Evolutionary conservation across 2,797 vertebrate genomes (phyloP), one percentile per base, ranked within the genome.

Genomic region (Tiaroga cobitis): DNA sequence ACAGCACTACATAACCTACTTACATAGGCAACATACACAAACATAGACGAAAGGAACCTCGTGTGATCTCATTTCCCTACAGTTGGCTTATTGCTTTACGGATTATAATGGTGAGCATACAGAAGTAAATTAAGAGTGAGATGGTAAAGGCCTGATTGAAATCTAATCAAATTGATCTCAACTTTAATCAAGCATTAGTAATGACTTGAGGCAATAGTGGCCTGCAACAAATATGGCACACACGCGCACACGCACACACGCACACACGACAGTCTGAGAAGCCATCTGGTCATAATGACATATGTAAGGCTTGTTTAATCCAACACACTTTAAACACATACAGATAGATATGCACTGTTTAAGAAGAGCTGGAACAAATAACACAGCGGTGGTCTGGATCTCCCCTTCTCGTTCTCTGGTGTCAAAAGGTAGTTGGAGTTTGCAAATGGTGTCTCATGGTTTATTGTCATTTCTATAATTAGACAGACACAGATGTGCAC

Each of bases 381-480:
- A 65, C 68, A 83, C 59, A 49, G 56, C 24, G 2, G 29, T 49
- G 59, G 24, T 51, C 56, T 67, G 21, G 41, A 63, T 70, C 34
- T 10, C 46, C 19, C 9, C 18, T 61, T 67, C 19, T 70, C 19
- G 39, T 61, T 81, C 49, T 76, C 51, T 85, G 32, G 75, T 80
- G 37, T 74, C 83, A 46, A 46, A 82, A 82, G 46, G 43, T 81
- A 74, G 39, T 86, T 83, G 41, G 80, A 79, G 73, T 70, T 81
- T 85, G 75, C 78, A 78, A 84, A 81, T 49, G 68, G 32, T 92
- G 94, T 92, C 93, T 91, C 90, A 90, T 91, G 89, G 89, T 90
- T 94, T 94, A 94, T 92, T 90, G 91, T 92, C 81, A 93, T 89
- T 92, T 92, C 88, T 92, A 93, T 94, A 95, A 94, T 94, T 94